These are phyloP conservation scores for Chrysoperla carnea DNA, from an alignment of 1,140 invertebrate species.

Conservation along the genomic window DNA sequence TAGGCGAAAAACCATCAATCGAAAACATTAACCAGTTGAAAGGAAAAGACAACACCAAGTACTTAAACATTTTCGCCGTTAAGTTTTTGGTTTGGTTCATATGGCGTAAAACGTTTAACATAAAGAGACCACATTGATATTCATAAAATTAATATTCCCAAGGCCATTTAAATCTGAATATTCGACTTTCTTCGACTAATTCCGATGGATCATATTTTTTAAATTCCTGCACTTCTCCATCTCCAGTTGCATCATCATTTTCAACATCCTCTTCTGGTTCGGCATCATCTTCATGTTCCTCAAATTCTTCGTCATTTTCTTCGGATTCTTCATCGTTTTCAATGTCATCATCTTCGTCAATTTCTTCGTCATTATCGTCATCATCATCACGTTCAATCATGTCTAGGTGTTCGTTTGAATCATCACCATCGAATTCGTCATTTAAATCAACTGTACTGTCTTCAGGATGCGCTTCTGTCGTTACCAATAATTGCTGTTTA, in stretches of 20 bases:
- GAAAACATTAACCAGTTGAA: too few species aligned
- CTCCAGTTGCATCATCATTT: not conserved
- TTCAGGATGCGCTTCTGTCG: not conserved
- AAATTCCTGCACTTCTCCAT: not conserved
- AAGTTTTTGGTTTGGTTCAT: too few species aligned
- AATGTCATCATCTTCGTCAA: not conserved
- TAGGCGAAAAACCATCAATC: too few species aligned
- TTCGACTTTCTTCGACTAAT: not conserved
- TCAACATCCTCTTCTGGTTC: not conserved
- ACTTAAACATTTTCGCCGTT: too few species aligned
- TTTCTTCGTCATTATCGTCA: not conserved
- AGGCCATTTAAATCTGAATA: not conserved
- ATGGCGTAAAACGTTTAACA: too few species aligned
- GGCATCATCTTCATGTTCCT: not conserved
- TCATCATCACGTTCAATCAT: not conserved
- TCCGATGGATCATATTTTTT: not conserved
- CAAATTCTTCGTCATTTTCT: not conserved
- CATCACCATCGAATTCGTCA: not conserved
- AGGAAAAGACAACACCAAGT: too few species aligned
- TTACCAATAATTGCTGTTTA: not conserved
- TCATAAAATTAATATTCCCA: not conserved
- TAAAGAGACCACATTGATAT: too few species aligned
- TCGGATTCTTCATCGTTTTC: not conserved
- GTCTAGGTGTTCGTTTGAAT: not conserved
- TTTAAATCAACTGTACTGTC: not conserved